Evolutionary conservation across 2,797 vertebrate species (phyloP), one percentile per base, ranked within the genome.

Genomic region (Melanogrammus aeglefinus): DNA sequence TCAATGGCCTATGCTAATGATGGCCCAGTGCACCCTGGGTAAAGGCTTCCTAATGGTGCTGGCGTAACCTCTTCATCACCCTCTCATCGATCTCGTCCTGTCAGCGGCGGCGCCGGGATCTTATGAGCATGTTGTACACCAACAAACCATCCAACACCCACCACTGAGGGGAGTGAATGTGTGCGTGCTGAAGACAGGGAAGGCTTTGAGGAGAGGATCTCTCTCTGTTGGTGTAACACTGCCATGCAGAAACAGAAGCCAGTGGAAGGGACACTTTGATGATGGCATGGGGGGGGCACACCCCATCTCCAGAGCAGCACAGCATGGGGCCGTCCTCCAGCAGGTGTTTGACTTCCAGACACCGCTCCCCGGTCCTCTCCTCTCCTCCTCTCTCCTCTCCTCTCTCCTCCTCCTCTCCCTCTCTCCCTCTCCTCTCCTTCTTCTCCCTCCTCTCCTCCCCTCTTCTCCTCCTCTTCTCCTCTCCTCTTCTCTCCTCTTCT

Each of bases 1-100:
- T 89, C 87, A 86, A 88, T 91, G 87, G 85, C 86, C 82, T 86
- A 80, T 91, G 88, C 81, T 89, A 90, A 93, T 86, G 75, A 80
- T 70, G 78, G 75, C 41, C 75, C 73, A 82, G 77, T 85, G 86
- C 84, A 87, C 86, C 82, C 81, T 88, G 85, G 83, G 84, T 86
- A 88, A 86, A 80, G 83, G 82, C 88, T 16, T 85, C 77, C 81
- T 33, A 13, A 81, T 79, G 86, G 77, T 83, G 81, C 77, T 84
- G 75, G 86, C 88, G 84, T 87, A 81, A 86, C 84, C 87, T 81
- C 79, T 78, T 81, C 66, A 76, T 81, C 73, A 80, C 75, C 84
- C 79, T 84, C 33, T 71, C 87, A 91, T 90, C 77, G 90, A 93
- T 89, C 78, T 79, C 35, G 31, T 71, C 76, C 41, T 80, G 83